Percentiles rank a stretch among this genome's conserved stretches.
Evolutionary conservation across 2,797 vertebrate genomes (phyloP).

Genomic region (Arnoldichthys spilopterus): DNA sequence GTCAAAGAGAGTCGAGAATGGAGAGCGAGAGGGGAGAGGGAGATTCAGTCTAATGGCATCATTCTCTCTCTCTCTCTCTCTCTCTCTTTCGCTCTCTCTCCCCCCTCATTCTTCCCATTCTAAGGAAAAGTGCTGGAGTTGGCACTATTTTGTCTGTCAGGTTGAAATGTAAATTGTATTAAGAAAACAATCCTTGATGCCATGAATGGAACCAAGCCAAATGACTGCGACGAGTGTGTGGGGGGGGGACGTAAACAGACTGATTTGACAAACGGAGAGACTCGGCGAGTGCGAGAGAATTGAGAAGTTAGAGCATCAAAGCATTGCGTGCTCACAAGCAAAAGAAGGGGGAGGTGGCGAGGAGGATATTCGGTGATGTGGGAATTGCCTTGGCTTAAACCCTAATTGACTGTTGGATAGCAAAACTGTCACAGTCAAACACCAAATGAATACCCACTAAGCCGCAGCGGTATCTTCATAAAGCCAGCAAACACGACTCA

Average conservation of each 20-base stretch:
- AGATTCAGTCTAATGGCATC: slow-evolving; percentile 33
- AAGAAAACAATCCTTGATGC: slow-evolving; percentile 39
- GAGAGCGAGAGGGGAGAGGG: slow-evolving; percentile 54
- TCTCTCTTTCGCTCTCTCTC: neutral
- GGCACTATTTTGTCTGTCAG: slow-evolving; percentile 52
- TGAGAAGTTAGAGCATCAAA: slow-evolving; percentile 20
- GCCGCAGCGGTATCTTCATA: neutral
- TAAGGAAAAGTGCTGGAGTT: slow-evolving; percentile 38
- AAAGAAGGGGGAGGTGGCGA: slow-evolving; percentile 12
- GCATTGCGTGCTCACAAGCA: slow-evolving; percentile 21
- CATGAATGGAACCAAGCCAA: slow-evolving; percentile 41
- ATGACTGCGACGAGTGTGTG: slow-evolving; percentile 24
- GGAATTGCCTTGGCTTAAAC: slow-evolving; percentile 42
- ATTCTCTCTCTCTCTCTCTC: neutral
- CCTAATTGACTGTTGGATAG: slow-evolving; percentile 44
- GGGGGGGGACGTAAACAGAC: slow-evolving; percentile 34
- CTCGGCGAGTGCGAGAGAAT: slow-evolving; percentile 20
- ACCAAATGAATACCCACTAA: neutral
- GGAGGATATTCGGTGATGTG: slow-evolving; percentile 30
- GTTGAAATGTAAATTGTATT: slow-evolving; percentile 44
- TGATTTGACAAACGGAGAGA: slow-evolving; percentile 42
- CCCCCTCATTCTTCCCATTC: neutral
- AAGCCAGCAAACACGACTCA: neutral
- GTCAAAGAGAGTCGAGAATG: slow-evolving; percentile 66
- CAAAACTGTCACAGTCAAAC: slow-evolving; percentile 9